These are phyloP conservation scores for Mustela nigripes DNA, from an alignment of 2,113 vertebrate genomes.

Conservation along the genomic window DNA sequence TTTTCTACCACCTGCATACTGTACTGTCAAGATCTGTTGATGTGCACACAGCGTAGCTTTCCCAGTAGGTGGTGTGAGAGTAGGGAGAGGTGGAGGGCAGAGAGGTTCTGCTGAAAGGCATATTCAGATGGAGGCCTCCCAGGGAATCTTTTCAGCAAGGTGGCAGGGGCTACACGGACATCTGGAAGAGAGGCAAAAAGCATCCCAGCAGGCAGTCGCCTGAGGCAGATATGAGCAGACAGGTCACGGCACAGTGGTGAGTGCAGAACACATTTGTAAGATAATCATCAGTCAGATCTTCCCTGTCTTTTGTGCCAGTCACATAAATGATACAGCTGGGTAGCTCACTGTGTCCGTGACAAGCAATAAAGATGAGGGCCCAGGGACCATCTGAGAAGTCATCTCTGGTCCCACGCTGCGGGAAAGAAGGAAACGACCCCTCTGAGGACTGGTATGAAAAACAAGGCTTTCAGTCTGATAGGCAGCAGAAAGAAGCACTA, in stretches of 20 bases:
- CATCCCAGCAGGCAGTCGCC: conserved; percentile 41
- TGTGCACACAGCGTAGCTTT: neutral
- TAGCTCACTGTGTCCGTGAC: conserved; percentile 45
- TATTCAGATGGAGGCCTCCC: neutral
- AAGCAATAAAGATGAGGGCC: conserved; percentile 68
- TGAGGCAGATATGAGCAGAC: conserved; percentile 66
- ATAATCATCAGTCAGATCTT: conserved; percentile 67
- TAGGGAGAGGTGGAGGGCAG: neutral
- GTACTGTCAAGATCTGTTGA: neutral
- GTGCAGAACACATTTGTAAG: conserved; percentile 54
- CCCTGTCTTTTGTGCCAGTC: conserved; percentile 68
- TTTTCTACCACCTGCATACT: neutral
- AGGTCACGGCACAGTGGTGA: conserved; percentile 35
- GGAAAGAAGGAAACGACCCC: neutral
- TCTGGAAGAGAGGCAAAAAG: conserved; percentile 44
- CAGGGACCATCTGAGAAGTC: conserved; percentile 35
- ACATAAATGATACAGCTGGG: conserved; percentile 61
- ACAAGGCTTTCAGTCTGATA: conserved; percentile 5
- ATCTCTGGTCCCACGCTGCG: neutral
- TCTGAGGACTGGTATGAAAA: conserved; percentile 48
- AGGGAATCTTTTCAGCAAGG: conserved; percentile 42
- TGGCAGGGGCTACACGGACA: neutral
- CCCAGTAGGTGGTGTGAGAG: neutral
- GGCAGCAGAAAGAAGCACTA: neutral
- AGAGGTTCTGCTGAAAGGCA: neutral